Conservation (phyloP, 2,888 invertebrate species). For the Frankliniella intonsa region DNA sequence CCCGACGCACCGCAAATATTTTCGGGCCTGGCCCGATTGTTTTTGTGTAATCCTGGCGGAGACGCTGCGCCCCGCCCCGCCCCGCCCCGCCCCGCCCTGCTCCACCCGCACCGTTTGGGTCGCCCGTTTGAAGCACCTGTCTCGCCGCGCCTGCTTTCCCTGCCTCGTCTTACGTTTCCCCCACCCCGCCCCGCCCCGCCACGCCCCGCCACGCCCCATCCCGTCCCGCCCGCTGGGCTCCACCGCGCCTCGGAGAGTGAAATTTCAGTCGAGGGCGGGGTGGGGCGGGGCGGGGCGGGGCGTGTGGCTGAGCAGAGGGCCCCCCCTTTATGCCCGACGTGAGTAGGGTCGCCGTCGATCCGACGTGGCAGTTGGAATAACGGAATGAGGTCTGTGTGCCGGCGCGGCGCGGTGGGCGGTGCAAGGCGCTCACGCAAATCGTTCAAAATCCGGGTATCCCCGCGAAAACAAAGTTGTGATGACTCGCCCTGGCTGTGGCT, state of each 20-base stretch:
- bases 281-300: neutral
- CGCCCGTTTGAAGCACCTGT: constrained; percentile 19
- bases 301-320: neutral
- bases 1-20: no score
- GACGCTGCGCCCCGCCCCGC: neutral
- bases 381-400: no score
- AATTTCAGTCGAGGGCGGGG: constrained; percentile 11
- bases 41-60: constrained; percentile 30
- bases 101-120: neutral
- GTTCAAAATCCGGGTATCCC: no score
- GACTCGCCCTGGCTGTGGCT: no score
- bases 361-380: neutral
- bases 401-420: no score
- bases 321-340: neutral
- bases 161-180: neutral
- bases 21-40: neutral
- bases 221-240: neutral
- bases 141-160: constrained; percentile 1
- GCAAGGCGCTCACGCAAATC: no score
- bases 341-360: constrained; percentile 1
- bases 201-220: neutral
- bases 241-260: neutral
- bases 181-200: neutral
- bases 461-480: no score
- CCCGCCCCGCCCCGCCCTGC: neutral